Percentiles rank a stretch among this genome's conserved stretches.
phyloP scores from a whole-genome alignment of 2,797 vertebrate genomes.

The Nothura maculosa region DNA sequence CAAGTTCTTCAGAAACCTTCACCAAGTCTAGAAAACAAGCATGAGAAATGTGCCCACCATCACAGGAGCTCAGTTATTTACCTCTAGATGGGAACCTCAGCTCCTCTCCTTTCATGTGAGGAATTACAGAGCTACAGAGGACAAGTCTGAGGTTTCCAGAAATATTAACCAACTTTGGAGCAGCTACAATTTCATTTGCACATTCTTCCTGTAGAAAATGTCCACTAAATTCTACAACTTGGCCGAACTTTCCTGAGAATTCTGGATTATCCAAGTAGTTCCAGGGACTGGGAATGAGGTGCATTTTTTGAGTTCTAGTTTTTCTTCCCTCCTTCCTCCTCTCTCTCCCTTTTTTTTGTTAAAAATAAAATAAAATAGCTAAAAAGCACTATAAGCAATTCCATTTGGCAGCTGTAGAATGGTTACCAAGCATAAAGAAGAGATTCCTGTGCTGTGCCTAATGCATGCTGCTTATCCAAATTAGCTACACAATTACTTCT shows the following conservation, averaged over 20 bases:
- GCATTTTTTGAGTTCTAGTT: background rate
- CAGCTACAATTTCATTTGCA: background rate
- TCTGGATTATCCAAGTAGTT: background rate
- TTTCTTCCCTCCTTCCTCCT: background rate
- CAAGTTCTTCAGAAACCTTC: background rate
- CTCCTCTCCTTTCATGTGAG: background rate
- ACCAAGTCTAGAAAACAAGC: background rate
- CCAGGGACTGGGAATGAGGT: background rate
- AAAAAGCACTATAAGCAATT: slow-evolving; percentile 22
- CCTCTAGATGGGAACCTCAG: background rate
- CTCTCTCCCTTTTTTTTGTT: background rate
- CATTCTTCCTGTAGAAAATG: background rate
- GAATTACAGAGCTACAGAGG: background rate
- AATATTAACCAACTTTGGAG: background rate
- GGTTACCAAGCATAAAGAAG: slow-evolving; percentile 54
- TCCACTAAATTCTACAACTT: background rate
- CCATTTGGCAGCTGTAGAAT: slow-evolving; percentile 66
- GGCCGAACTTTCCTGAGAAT: background rate
- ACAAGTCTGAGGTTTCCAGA: background rate
- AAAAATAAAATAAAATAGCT: slow-evolving; percentile 39
- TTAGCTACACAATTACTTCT: slow-evolving; percentile 74
- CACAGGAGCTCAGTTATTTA: accelerated
- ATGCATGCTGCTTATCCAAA: slow-evolving; percentile 72
- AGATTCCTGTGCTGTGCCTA: slow-evolving; percentile 65
- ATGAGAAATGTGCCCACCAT: background rate